Percentiles rank a stretch among this genome's conserved stretches.
Evolutionary conservation across 2,797 vertebrate species (phyloP).

Genomic region (Cossypha caffra): DNA sequence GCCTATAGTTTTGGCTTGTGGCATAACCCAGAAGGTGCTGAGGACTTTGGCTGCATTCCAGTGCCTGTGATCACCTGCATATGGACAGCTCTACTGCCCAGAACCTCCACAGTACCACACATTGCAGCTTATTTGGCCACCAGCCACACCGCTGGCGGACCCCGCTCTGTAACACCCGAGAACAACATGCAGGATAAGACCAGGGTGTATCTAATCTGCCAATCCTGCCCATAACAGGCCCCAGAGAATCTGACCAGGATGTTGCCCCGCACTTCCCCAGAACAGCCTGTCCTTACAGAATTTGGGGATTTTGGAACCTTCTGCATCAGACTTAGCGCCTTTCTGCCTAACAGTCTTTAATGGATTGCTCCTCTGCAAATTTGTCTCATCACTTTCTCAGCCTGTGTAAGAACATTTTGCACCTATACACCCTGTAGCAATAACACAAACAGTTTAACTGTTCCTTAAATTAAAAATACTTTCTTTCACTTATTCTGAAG

Average conservation of each 20-base stretch:
- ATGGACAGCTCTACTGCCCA: neutral
- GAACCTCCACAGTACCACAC: neutral
- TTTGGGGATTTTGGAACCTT: neutral
- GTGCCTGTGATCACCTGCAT: neutral
- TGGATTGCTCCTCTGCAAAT: neutral
- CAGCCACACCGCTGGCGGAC: neutral
- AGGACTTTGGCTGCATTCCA: neutral
- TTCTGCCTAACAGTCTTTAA: neutral
- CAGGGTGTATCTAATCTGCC: neutral
- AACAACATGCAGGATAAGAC: neutral
- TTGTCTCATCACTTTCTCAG: neutral
- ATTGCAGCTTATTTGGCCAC: rapidly evolving
- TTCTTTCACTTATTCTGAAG: neutral
- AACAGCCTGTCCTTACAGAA: neutral
- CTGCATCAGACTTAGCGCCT: rapidly evolving
- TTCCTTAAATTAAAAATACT: neutral
- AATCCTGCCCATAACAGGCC: neutral
- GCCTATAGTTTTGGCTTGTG: neutral
- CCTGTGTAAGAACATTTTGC: neutral
- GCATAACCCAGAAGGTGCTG: neutral
- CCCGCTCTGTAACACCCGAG: neutral
- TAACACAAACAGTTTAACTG: neutral
- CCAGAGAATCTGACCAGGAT: neutral
- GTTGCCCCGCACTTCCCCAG: neutral
- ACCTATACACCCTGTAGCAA: neutral